Percentiles rank a stretch among this genome's conserved stretches.
These are phyloP conservation scores for Metallyticus violacea DNA, from an alignment of 2,888 invertebrate genomes.

Conservation along the genomic window DNA sequence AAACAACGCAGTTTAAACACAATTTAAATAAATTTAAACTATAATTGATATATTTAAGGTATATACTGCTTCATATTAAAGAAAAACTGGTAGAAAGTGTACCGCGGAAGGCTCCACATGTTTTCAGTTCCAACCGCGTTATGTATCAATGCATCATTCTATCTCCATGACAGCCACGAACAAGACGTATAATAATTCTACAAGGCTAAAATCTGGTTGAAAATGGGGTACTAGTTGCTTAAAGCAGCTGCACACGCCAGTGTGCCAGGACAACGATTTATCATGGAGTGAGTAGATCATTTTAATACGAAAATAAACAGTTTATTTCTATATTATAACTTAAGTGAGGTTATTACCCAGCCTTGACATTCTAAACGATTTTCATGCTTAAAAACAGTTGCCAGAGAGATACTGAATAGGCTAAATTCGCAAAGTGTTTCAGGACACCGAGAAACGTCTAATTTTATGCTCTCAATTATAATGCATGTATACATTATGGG, in stretches of 20 bases:
- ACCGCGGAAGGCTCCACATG: background rate
- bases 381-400: too few species aligned
- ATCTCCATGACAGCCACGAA: slow-evolving; percentile 44
- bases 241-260: slow-evolving; percentile 66
- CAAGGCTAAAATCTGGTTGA: slow-evolving; percentile 56
- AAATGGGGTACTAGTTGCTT: slow-evolving; percentile 72
- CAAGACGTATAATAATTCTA: slow-evolving; percentile 46
- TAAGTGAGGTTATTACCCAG: too few species aligned
- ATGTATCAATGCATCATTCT: slow-evolving; percentile 39
- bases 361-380: too few species aligned
- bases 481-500: too few species aligned
- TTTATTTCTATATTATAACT: background rate
- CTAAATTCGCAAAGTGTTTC: too few species aligned
- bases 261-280: slow-evolving; percentile 62
- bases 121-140: background rate
- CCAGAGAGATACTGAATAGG: too few species aligned
- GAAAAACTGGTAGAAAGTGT: background rate
- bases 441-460: too few species aligned
- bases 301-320: slow-evolving; percentile 24
- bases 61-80: background rate
- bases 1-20: background rate
- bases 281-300: slow-evolving; percentile 64
- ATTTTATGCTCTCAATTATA: too few species aligned
- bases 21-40: background rate
- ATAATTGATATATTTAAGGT: background rate